Conservation (phyloP, 2,797 vertebrate species). For the Lepus oiostolus region DNA sequence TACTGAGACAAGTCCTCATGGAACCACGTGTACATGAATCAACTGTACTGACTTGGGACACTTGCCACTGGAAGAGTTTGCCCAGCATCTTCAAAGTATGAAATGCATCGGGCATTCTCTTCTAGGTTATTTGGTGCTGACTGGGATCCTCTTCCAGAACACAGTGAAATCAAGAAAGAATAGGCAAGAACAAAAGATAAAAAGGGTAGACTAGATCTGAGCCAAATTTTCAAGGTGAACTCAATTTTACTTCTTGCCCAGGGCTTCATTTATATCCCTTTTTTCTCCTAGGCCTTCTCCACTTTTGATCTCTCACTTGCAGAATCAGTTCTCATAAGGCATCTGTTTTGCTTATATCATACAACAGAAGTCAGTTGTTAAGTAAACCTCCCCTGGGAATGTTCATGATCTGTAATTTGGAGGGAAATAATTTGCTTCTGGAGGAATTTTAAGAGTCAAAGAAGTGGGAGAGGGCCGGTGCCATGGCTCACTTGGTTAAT, state of each 20-base stretch:
- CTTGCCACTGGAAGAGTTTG: neutral
- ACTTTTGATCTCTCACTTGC: neutral
- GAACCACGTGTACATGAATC: neutral
- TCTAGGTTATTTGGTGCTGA: neutral
- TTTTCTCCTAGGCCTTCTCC: neutral
- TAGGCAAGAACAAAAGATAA: neutral
- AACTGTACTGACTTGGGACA: neutral
- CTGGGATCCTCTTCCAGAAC: neutral
- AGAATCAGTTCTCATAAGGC: neutral
- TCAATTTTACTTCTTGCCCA: neutral
- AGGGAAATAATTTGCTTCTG: conserved; percentile 28
- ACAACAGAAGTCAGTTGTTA: conserved; percentile 50
- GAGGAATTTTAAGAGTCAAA: conserved; percentile 31
- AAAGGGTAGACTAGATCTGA: neutral
- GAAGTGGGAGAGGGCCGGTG: neutral
- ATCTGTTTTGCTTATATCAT: conserved; percentile 41
- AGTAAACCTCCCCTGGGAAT: neutral
- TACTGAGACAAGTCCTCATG: neutral
- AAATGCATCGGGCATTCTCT: neutral
- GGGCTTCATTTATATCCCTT: neutral
- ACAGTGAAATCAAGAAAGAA: neutral
- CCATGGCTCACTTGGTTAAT: no score
- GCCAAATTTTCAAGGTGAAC: neutral
- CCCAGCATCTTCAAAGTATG: neutral
- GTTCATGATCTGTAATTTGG: conserved; percentile 48